Evolutionary conservation across 2,113 vertebrate species (phyloP), one percentile per base, ranked within the genome.

Genomic region (Semicossyphus pulcher): DNA sequence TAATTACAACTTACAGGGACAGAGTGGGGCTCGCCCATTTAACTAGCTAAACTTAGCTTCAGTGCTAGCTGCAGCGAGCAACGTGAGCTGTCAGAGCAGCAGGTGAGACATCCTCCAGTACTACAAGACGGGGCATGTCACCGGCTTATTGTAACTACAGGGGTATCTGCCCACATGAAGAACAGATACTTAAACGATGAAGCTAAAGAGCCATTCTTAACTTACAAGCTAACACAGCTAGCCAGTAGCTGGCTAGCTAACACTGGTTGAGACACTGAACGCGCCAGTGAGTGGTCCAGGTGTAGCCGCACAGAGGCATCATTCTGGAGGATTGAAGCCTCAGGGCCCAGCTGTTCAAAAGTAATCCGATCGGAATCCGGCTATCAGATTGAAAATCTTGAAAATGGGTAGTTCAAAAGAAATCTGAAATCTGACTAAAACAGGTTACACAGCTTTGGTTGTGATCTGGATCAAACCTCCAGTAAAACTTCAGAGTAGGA

Each of bases 41-140:
- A 80, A 86, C 71, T 66, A 81, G 86, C 86, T 58, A 25, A 66
- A 80, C 45, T 74, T 88, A 88, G 86, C 75, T 36, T 44, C 45
- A 10, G 5, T 14, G 82, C 83, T 89, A 78, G 32, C 66, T 69
- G 68, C 70, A 48, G 2, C 26, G 10, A 80, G 41, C 56, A 68
- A 64, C 49, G 63, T 57, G 76, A 83, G 78, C 90, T 93, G 91
- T 92, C 92, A 92, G 47, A 72, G 74, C 71, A 28, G 53, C 63
- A 61, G 61, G 31, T 16, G 57, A 61, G 64, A 56, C 20, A 15
- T 45, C 18, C 16, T 20, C 21, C 25, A 2, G 41, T 48, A 39
- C 10, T 10, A 1, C 44, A 1, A 29, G 20, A 34, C 51, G 16
- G 18, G 1, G 9, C 29, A 25, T 16, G 64, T 6, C 31, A 3